Evolutionary conservation across 2,888 invertebrate genomes (phyloP), one percentile per base, ranked within the genome.

Genomic region (Sesamia inferens): DNA sequence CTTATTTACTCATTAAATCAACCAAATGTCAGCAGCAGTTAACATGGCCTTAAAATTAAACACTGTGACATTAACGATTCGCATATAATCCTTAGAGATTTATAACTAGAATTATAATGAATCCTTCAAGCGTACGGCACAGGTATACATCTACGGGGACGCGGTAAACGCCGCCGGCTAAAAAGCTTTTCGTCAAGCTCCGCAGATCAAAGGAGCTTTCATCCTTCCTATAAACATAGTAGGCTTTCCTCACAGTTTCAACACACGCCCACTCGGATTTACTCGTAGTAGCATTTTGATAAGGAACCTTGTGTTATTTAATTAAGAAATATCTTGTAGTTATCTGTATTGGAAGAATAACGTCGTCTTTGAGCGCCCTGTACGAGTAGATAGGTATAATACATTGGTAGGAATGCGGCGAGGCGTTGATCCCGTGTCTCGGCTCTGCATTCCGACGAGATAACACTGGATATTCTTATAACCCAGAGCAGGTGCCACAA

Each of bases 391-490:
- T 68, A 6, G 16, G n/a, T 39, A 39, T 39, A 6, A 39, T 39
- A 39, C 39, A 39, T 83, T 24, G 44, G 68, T 80, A 77, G 90
- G 92, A 92, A 93, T 92, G 92, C 85, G 77, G 78, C 71, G 82
- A 91, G 88, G 90, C 85, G 90, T 87, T 88, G 89, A 90, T 89
- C 89, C 86, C 86, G 76, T 79, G 82, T 76, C 86, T 83, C 71
- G 81, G 76, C 68, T 78, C 87, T 81, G 87, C 92, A 93, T 94
- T 92, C 92, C 93, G 51, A 14, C 4, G 66, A 90, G 94, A 94
- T 93, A 94, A 92, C 90, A 83, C 78, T 67, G 77, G 75, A 86
- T 79, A 76, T 44, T 54, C 65, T 59, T 73, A 83, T 66, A 63
- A 63, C 69, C 57, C 68, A 69, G 66, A 86, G 87, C 90, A 90